Conservation (phyloP, 2,113 vertebrate species). For the Synodontis membranacea region DNA sequence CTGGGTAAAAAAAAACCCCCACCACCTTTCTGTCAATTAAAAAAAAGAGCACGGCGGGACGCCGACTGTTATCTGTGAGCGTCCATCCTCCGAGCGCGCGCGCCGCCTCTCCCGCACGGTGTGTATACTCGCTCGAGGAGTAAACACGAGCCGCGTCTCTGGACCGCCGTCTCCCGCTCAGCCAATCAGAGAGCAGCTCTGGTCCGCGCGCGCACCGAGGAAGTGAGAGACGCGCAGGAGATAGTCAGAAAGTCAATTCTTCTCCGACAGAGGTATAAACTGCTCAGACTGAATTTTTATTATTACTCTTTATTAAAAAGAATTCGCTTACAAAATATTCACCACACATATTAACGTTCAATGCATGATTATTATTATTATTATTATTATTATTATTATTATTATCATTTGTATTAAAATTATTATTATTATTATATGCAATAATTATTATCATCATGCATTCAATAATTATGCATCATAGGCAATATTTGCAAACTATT, state of each 20-base stretch:
- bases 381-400: no score
- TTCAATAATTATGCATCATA: no score
- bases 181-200: constrained; percentile 71
- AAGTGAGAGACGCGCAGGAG: constrained; percentile 49
- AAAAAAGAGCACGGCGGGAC: constrained; percentile 23
- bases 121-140: constrained; percentile 9
- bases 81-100: constrained; percentile 43
- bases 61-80: constrained; percentile 58
- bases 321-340: neutral
- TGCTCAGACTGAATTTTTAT: neutral
- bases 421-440: no score
- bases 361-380: no score
- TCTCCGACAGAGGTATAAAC: neutral
- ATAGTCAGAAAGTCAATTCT: neutral
- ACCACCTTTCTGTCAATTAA: constrained; percentile 13
- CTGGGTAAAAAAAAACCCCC: no score
- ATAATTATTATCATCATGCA: no score
- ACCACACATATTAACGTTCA: neutral
- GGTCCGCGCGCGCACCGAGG: constrained; percentile 34
- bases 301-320: no score
- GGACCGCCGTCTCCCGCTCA: constrained; percentile 63
- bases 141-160: constrained; percentile 50
- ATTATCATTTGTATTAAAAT: no score
- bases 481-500: neutral
- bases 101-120: neutral